Base-by-base conservation (phyloP, 2,888 invertebrate genomes). In the Blastobasis lacticolella region DNA sequence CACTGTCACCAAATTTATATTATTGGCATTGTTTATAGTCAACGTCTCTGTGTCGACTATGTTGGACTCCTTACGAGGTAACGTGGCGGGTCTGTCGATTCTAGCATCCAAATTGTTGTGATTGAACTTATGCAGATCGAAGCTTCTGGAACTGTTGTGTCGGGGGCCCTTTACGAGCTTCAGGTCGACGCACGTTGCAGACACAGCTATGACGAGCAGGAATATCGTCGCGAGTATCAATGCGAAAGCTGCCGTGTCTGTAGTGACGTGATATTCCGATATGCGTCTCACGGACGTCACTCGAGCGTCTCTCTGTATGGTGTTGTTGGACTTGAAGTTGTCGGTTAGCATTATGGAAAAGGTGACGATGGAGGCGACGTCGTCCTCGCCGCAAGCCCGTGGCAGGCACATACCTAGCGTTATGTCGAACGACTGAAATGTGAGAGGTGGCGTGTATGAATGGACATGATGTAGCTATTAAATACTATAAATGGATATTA, bases 341-440 rank as follows among this genome's bases (percentile, higher is more conserved):
- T 86, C 84, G 55, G 80, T 84, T 44, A 87, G 73, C 72, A 82
- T 83, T 23, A 82, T 75, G 10, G 87, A 85, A 62, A 89, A 89
- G 54, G 81, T 78, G n/a, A 90, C 63, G 40, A 90, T 69, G 2
- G 82, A 77, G 23, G 75, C 67, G 0, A 90, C 70, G 59, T 90
- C 90, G 0, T 78, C 67, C 0, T 71, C 57, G 0, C 66, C 60
- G 60, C 90, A 90, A 38, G 83, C 77, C 1, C 74, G 67, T 1
- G 90, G 90, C 36, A 90, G 60, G 52, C 90, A 90, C 4, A 90
- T 62, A 0, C 89, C 89, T 42, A 89, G 55, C 0, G 69, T 67
- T 45, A 89, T 64, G 37, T 75, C 71, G 55, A 80, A 78, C 0
- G 73, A 71, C 89, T 89, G 76, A 48, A 79, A 81, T 49, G 4